Base-by-base conservation (phyloP, 1,140 invertebrate species). In the Reticulitermes speratus region DNA sequence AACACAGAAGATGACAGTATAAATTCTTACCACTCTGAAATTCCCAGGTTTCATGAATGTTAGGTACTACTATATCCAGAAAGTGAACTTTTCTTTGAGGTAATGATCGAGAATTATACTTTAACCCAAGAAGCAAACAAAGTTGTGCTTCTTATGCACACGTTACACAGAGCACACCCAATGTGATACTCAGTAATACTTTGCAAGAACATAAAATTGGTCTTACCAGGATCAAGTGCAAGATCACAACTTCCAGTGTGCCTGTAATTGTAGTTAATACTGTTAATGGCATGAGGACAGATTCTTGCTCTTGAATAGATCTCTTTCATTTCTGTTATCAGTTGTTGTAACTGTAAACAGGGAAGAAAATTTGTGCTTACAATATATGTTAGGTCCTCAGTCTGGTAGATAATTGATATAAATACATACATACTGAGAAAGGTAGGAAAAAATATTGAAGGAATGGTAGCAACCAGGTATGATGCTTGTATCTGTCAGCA, bases 301-400 rank as follows among this genome's bases (percentile, higher is more conserved):
- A 96, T 91, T 88, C 93, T 93, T 0, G 94, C 93, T 86, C 94
- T 93, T n/a, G 94, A 93, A 89, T 96, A 97, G 12, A 95, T 92
- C 88, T 96, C 95, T 90, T 96, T 96, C 96, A 97, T 97, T 89
- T 96, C 94, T 0, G 94, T 92, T 87, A 96, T 94, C n/a, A 96
- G 88, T 88, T 94, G 93, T 89, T 95, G 93, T 86, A 96, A 92
- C 95, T 96, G 89, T 23, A 93, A 91, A 55, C 52, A 87, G 87
- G 88, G 87, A 87, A 75, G 38, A 12, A 19, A 86, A 32, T 86
- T 16, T 82, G 16, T 69, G 19, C 45, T 19, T 12, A 11, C n/a
- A 52, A 32, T 52, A 52, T 44, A 84, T 84, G 0, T 52, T 38
- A 44, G 25, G 25, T 12, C 16, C 12, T 30, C 44, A n/a, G 25